Evolutionary conservation across 2,888 invertebrate genomes (phyloP), one percentile per base, ranked within the genome.

Genomic region (Rutpela maculata): DNA sequence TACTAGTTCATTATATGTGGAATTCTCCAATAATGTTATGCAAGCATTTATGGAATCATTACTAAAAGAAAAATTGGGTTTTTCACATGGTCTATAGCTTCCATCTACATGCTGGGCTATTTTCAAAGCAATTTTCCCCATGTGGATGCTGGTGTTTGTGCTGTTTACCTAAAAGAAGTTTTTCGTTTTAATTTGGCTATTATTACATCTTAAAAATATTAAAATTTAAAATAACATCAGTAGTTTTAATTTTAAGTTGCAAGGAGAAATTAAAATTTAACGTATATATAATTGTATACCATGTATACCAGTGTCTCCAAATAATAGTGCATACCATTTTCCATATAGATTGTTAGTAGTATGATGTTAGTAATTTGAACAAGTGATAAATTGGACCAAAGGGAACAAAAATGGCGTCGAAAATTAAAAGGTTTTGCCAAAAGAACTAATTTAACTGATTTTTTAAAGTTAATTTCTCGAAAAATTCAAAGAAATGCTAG

Each of bases 71-170:
- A 88, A 83, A 83, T 89, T 90, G 11, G 87, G 82, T 17, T 85
- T 80, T 66, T 93, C 93, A 82, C 91, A 91, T 55, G 88, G 87
- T 86, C 93, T 94, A 95, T 97, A 97, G 88, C 95, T 96, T 22
- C 94, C 95, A 79, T 97, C 96, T 38, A 87, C 85, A 83, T 90
- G 93, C 84, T 94, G 95, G 82, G 95, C 95, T 17, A 97, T 91
- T 88, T 93, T 95, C 72, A 98, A 90, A 0, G 95, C 95, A 38
- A 88, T 76, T 78, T 86, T 87, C 75, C 93, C 93, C 87, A 95
- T 91, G 75, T 93, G 92, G 77, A 93, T 90, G 59, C 93, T 92
- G 84, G 97, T 89, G 86, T 93, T 93, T 84, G 93, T 93, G 87
- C 98, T 98, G 87, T 97, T 96, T 75, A 98, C 92, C 96, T 96